Base-by-base conservation (phyloP, 2,797 vertebrate species). In the Esox masquinongy region DNA sequence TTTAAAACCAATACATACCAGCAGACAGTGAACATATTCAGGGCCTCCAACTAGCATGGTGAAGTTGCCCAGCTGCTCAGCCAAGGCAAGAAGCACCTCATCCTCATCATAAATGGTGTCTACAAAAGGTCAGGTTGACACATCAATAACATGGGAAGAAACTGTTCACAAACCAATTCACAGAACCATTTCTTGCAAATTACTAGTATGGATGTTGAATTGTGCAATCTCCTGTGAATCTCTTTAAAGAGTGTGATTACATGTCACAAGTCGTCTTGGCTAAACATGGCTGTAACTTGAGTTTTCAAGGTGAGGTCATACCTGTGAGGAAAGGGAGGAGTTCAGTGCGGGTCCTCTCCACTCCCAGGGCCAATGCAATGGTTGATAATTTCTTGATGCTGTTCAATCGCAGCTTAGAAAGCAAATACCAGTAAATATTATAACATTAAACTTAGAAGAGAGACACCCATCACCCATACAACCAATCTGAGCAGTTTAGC, bases 51-150 rank as follows among this genome's bases (percentile, higher is more conserved):
- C 95, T 87, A 96, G 85, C 88, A 94, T 92, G 31, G 95, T 96
- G 89, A 96, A 96, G 89, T 94, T 96, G 69, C 95, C 95, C 75
- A 96, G 92, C 89, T 96, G 95, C 81, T 96, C 95, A 63, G 95
- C 95, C 88, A 96, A 82, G 16, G 95, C 95, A 85, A 96, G 87
- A 16, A 96, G 93, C 17, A 96, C 95, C 84, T 96, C 95, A 83
- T 96, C 95, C 86, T 96, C 95, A 91, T 96, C 95, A 61, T 96
- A 96, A 77, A 96, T 96, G 73, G 95, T 96, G 80, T 96, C 95
- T 96, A 76, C 16, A 74, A 31, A 74, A 26, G 7, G 81, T 11
- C 49, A 63, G 17, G 5, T 53, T 26, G 11, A 19, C 2, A 70
- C 66, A 29, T 9, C 63, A 59, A 15, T n/a, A 22, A 36, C 22